Base-by-base conservation (phyloP, 2,888 invertebrate genomes). In the Athalia cordata region DNA sequence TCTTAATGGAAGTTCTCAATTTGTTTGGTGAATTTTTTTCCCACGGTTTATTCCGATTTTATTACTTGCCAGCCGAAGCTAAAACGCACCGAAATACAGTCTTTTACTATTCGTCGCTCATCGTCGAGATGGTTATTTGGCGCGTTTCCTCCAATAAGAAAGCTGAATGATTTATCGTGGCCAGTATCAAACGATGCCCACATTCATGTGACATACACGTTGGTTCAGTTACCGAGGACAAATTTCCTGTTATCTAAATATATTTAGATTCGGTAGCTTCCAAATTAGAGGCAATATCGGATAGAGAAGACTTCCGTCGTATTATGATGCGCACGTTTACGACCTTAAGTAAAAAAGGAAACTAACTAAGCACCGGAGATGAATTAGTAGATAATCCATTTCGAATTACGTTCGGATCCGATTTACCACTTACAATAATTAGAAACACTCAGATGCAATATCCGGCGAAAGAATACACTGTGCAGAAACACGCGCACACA, bases 1-100 rank as follows among this genome's bases (percentile, higher is more conserved):
- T 29, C 29, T 29, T 49, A 66, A 66, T 66, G 49, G 66, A 66
- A 66, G 66, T 66, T 66, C 66, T 66, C 49, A 13, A 66, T 66
- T 13, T 66, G 66, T 66, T 66, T 49, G 66, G 66, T 47, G 66
- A 66, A 29, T 29, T 66, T 66, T 66, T 47, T 66, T 66, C 66
- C 66, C 66, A 29, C 66, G 49, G 66, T 49, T 49, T 49, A 66
- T 66, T 49, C 15, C 66, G 66, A 66, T 66, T 66, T 47, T 66
- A 49, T 49, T 66, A 49, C 49, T 49, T 29, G 49, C 66, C 66
- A 66, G 66, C 47, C 49, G 66, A 43, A 49, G 49, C 66, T 15
- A 49, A 49, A 66, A 66, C n/a, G 7, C 15, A 66, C 49, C 43
- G 64, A 64, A 13, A 5, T 49, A n/a, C n/a, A 49, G 47, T 49